These are phyloP conservation scores for Ctenodactylus gundi DNA, from an alignment of 2,113 vertebrate genomes.

Conservation along the genomic window DNA sequence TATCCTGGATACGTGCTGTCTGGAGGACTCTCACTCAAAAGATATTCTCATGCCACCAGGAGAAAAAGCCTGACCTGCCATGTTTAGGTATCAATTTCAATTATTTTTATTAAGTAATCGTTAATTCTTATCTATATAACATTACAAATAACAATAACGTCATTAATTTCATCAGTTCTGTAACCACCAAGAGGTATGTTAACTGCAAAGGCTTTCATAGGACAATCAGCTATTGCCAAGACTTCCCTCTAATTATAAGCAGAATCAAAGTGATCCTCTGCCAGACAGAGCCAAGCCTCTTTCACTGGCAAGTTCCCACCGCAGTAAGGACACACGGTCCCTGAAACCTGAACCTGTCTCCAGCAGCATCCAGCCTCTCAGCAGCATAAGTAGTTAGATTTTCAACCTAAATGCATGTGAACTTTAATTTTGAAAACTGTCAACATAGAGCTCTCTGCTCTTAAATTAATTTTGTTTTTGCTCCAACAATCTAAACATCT, in stretches of 20 bases:
- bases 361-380: background rate
- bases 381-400: background rate
- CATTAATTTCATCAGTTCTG: background rate
- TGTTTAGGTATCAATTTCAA: slow-evolving; percentile 15
- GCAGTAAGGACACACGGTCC: background rate
- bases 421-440: slow-evolving; percentile 60
- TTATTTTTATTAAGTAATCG: slow-evolving; percentile 15
- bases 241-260: background rate
- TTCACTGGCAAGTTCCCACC: background rate
- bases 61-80: background rate
- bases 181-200: background rate
- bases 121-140: too few species aligned
- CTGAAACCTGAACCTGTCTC: background rate
- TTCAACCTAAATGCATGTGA: slow-evolving; percentile 27
- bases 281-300: background rate
- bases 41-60: background rate
- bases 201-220: background rate
- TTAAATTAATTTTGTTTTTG: slow-evolving; percentile 58
- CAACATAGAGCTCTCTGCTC: slow-evolving; percentile 42
- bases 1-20: background rate
- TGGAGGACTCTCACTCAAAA: background rate
- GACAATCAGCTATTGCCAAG: background rate
- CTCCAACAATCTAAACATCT: slow-evolving; percentile 38
- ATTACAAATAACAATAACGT: background rate
- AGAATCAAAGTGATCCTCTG: background rate